Conservation (phyloP, 2,888 invertebrate genomes). For the Serripes groenlandicus region DNA sequence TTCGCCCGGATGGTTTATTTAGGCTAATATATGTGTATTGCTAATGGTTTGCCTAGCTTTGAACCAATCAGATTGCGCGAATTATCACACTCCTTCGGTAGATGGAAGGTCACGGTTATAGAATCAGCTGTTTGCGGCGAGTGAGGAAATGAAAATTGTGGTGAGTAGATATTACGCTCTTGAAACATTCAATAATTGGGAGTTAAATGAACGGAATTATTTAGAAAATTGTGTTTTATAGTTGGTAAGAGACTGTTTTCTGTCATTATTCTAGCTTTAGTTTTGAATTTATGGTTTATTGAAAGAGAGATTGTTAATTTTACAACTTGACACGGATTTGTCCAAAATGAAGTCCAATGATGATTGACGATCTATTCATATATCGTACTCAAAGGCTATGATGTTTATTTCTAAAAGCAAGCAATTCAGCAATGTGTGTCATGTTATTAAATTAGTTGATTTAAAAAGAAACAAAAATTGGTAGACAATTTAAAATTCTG, state of each 20-base stretch:
- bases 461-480: no score
- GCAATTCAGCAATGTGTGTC: no score
- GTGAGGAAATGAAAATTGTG: slow-evolving; percentile 44
- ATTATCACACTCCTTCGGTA: slow-evolving; percentile 62
- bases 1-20: slow-evolving; percentile 53
- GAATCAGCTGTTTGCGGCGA: slow-evolving; percentile 71
- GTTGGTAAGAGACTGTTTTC: background rate
- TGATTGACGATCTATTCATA: no score
- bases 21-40: slow-evolving; percentile 68
- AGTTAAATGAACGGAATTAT: background rate
- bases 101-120: slow-evolving; percentile 60
- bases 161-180: slow-evolving; percentile 20
- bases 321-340: slow-evolving; percentile 2
- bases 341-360: slow-evolving; percentile 35
- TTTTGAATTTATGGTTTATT: background rate
- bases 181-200: background rate
- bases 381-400: no score
- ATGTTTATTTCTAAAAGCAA: no score
- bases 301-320: background rate
- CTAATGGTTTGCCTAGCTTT: slow-evolving; percentile 62
- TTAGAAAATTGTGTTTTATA: background rate
- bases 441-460: no score
- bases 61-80: slow-evolving; percentile 55
- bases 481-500: no score
- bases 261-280: background rate